phyloP scores from a whole-genome alignment of 2,888 invertebrate species.

The Xanthostigma xanthostigma region DNA sequence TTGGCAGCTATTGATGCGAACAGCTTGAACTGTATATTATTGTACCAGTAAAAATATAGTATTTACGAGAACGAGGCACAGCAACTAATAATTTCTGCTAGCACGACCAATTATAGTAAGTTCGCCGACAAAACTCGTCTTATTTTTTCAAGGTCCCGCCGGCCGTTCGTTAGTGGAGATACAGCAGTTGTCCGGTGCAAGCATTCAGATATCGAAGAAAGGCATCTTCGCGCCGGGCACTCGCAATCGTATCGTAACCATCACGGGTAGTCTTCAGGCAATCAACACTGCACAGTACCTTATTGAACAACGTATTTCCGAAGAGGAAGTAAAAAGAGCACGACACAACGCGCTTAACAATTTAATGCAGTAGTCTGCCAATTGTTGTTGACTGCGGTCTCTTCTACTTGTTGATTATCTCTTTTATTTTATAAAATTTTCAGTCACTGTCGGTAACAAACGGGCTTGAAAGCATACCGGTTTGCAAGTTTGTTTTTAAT shows the following conservation, averaged over 20 bases:
- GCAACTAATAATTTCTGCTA: not conserved
- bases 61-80: no score
- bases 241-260: slow-evolving; percentile 92
- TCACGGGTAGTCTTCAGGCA: slow-evolving; percentile 77
- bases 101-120: not conserved
- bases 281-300: slow-evolving; percentile 86
- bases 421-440: no score
- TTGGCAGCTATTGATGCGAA: no score
- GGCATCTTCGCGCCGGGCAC: slow-evolving; percentile 95
- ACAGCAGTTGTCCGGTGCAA: slow-evolving; percentile 92
- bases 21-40: no score
- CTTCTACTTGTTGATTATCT: no score
- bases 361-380: slow-evolving; percentile 44
- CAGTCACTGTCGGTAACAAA: no score
- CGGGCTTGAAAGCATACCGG: no score
- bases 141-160: slow-evolving; percentile 52
- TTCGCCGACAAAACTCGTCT: not conserved
- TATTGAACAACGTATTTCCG: slow-evolving; percentile 91
- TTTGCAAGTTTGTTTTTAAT: no score
- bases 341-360: slow-evolving; percentile 70
- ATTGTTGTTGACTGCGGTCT: no score
- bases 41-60: no score
- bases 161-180: slow-evolving; percentile 94
- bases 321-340: slow-evolving; percentile 90
- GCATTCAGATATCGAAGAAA: slow-evolving; percentile 97